Evolutionary conservation across 2,888 invertebrate genomes (phyloP), one percentile per base, ranked within the genome.

Genomic region (Amaurobius ferox): DNA sequence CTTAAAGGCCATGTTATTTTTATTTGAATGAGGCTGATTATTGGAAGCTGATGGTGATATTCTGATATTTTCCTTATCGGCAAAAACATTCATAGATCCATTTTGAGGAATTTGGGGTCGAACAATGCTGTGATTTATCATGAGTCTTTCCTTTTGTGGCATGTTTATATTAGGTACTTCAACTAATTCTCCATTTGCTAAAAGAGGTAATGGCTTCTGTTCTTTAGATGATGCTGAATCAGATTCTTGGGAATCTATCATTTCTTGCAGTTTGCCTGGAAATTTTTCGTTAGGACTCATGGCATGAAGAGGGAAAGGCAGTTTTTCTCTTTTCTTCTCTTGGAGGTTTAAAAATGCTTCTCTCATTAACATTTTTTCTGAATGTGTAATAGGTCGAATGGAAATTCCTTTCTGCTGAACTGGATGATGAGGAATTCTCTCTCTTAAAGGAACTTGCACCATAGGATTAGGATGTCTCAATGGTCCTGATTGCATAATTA

Each of bases 371-470:
- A 44, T 23, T 2, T 55, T 55, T 2, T 55, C 55, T 11, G 28
- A 35, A 39, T 9, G 11, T 39, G 35, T 19, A 39, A 9, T 19
- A 39, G 29, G 19, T 62, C 28, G 6, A 7, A 61, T 26, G 6
- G 28, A 26, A 61, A 61, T 1, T 23, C 2, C 6, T 61, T 26
- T 61, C 26, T 71, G 79, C 16, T 39, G 26, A 19, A 6, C 9
- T 30, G 64, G 66, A 48, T 44, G 32, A 30, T 68, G 13, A 9
- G 68, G 26, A 2, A 48, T n/a, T 28, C 28, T 28, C 48, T 79
- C 70, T 62, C 62, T 74, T 9, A n/a, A 62, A 13, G 68, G 67
- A 3, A 19, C 29, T 30, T 62, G 74, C 7, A 70, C 30, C 19
- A 70, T 30, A 11, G 55, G 66, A 26, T 40, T 32, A 5, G 29